Evolutionary conservation across 2,113 vertebrate species (phyloP).

Genomic region (Pluvianellus socialis): DNA sequence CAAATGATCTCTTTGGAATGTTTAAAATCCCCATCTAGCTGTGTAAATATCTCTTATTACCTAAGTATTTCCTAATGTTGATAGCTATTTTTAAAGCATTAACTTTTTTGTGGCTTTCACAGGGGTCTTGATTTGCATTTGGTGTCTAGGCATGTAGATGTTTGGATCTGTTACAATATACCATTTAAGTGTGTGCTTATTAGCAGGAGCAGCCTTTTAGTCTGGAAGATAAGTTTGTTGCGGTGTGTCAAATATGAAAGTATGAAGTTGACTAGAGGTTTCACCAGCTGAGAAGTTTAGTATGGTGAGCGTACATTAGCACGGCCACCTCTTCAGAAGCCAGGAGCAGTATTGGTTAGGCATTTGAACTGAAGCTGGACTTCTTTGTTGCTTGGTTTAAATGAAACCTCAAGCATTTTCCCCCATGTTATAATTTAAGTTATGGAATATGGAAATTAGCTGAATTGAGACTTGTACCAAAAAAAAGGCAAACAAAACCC

Average conservation of each 20-base stretch:
- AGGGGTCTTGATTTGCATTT: not conserved
- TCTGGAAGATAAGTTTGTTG: not conserved
- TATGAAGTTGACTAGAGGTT: not conserved
- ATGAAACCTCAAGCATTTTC: not conserved
- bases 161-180: not conserved
- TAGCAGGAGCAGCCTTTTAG: not conserved
- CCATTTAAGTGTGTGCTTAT: not conserved
- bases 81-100: conserved; percentile 8
- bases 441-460: not conserved
- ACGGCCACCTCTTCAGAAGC: not conserved
- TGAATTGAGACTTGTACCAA: not conserved
- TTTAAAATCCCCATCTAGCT: conserved; percentile 4
- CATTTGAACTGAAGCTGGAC: not conserved
- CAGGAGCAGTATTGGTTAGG: not conserved
- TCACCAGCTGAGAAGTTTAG: not conserved
- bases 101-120: not conserved
- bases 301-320: not conserved
- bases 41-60: conserved; percentile 7
- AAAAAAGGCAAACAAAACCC: too few relatives aligned
- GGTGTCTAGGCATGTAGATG: not conserved
- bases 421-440: not conserved
- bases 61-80: not conserved
- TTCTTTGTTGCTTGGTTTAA: not conserved
- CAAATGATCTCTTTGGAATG: conserved; percentile 5
- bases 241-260: not conserved